Percentiles rank a stretch among this genome's conserved stretches.
Evolutionary conservation across 2,113 vertebrate species (phyloP).

Genomic region (Centropus unirufus): DNA sequence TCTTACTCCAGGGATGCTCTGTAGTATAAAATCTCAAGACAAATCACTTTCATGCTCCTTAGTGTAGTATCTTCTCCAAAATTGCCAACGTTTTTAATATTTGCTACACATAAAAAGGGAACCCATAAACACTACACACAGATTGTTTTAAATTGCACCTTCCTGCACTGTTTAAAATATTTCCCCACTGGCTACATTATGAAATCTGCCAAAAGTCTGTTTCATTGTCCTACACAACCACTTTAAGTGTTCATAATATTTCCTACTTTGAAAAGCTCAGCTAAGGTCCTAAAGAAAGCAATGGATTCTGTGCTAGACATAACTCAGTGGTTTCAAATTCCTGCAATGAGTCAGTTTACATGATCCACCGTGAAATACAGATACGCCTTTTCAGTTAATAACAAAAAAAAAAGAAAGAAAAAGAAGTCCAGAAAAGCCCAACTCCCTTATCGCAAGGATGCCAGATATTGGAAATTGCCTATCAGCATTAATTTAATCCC

Average conservation of each 20-base stretch:
- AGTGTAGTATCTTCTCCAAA: not conserved
- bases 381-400: constrained; percentile 7
- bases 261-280: constrained; percentile 9
- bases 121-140: not conserved
- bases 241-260: not conserved
- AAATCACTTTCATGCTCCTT: not conserved
- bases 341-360: not conserved
- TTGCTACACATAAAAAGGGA: not conserved
- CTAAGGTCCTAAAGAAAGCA: constrained; percentile 8
- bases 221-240: constrained; percentile 23
- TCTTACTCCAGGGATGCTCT: not conserved
- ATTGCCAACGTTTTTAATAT: constrained; percentile 16
- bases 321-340: constrained; percentile 19
- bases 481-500: constrained; percentile 75
- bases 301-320: not conserved
- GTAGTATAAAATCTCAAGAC: constrained; percentile 13
- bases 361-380: constrained; percentile 64
- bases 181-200: not conserved
- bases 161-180: constrained; percentile 14
- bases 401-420: constrained; percentile 16
- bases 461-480: constrained; percentile 71
- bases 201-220: constrained; percentile 26
- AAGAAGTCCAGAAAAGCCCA: constrained; percentile 47
- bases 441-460: constrained; percentile 60
- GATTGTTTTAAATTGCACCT: constrained; percentile 26